Base-by-base conservation (phyloP, 2,888 invertebrate species). In the Orthonychiurus folsomi region DNA sequence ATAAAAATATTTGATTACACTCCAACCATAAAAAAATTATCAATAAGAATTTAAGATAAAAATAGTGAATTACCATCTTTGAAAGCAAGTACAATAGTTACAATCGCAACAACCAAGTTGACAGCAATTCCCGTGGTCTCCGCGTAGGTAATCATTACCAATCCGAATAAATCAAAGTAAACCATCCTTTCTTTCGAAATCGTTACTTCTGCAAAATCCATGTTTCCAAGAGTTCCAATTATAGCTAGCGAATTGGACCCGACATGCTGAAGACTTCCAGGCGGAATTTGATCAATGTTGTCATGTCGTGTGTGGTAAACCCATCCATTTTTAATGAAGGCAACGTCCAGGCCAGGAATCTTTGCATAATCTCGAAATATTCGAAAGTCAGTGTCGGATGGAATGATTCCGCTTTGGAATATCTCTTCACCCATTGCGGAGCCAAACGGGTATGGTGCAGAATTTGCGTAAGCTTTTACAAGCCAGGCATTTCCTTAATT, bases 281-380 rank as follows among this genome's bases (percentile, higher is more conserved):
- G 78, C 57, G 90, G 86, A 75, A 94, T 89, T 56, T 70, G 66
- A 26, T 53, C 61, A 75, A 87, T 85, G 67, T 83, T 83, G 80
- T 95, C 94, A 75, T 87, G 89, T 75, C 84, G 85, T 60, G 94
- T 93, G 78, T 94, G 94, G 78, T 94, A 94, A 60, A 93, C 88
- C 79, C 93, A 94, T 59, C 94, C 94, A 80, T 94, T 92, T 62
- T 87, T 82, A 62, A 87, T 86, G 85, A 93, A 93, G 21, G 93
- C 94, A 77, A 94, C 87, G 81, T 94, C 94, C 73, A 95, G 79
- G 60, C 93, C 72, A 21, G 70, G 65, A 21, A 69, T 63, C 3
- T 63, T 55, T 18, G 58, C 61, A 63, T 57, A 63, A 59, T 71
- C 69, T 23, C 70, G 50, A 24, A 71, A 93, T 75, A 93, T 88